These are phyloP conservation scores for Dipodomys stephensi DNA, from an alignment of 2,113 vertebrate genomes.

Conservation along the genomic window DNA sequence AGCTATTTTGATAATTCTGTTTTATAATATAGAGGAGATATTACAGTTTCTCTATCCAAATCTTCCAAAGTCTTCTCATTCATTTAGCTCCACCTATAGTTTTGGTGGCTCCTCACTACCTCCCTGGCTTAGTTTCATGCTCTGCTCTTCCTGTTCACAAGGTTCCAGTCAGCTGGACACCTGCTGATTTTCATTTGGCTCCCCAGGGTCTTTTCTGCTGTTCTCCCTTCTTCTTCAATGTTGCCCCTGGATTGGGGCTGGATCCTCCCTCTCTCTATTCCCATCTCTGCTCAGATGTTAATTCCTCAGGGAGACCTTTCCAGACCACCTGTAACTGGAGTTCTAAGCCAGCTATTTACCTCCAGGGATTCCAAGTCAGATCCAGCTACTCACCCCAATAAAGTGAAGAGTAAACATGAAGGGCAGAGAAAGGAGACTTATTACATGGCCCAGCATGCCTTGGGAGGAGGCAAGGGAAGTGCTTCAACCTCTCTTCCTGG, in stretches of 20 bases:
- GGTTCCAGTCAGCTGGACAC: background rate
- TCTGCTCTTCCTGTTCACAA: rapidly evolving
- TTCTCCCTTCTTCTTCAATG: background rate
- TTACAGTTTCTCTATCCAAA: background rate
- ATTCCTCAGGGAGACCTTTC: background rate
- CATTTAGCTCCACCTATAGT: background rate
- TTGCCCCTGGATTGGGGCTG: background rate
- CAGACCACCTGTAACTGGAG: background rate
- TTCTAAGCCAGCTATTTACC: too few relatives aligned
- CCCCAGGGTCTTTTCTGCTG: background rate
- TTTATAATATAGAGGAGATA: constrained; percentile 15
- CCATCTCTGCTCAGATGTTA: background rate
- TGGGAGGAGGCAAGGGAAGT: too few relatives aligned
- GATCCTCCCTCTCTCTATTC: background rate
- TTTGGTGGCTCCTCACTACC: background rate
- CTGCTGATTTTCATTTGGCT: background rate
- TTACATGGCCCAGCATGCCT: too few relatives aligned
- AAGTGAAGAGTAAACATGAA: too few relatives aligned
- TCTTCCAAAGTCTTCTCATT: background rate
- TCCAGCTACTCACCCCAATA: too few relatives aligned
- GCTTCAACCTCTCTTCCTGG: too few relatives aligned
- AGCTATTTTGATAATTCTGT: background rate
- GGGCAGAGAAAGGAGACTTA: too few relatives aligned
- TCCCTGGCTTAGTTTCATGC: background rate
- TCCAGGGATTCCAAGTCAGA: too few relatives aligned